Percentiles rank a stretch among this genome's conserved stretches.
These are phyloP conservation scores for Pachliopta kotzebuea DNA, from an alignment of 2,888 invertebrate genomes.

Conservation along the genomic window DNA sequence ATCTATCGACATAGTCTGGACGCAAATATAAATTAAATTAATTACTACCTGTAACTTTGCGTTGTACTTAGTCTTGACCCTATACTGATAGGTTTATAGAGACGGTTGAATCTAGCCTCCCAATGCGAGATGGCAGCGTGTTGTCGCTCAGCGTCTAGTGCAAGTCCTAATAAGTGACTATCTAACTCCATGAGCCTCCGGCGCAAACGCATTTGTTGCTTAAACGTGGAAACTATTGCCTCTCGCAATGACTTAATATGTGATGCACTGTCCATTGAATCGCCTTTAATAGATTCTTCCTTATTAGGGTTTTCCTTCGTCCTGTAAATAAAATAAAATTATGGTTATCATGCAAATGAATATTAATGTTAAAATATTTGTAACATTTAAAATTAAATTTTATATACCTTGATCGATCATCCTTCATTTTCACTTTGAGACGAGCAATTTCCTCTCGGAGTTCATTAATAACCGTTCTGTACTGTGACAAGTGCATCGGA, in stretches of 20 bases:
- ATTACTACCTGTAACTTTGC: conserved; percentile 77
- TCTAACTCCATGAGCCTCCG: conserved; percentile 94
- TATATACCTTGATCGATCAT: conserved; percentile 81
- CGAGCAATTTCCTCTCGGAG: conserved; percentile 91
- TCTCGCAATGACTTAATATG: conserved; percentile 87
- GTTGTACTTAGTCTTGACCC: conserved; percentile 82
- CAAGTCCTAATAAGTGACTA: conserved; percentile 91
- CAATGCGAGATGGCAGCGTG: conserved; percentile 94
- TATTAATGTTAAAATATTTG: not conserved
- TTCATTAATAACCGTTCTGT: conserved; percentile 90
- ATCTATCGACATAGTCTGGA: no score
- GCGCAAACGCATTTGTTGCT: conserved; percentile 95
- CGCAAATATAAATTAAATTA: no score
- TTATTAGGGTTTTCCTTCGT: conserved; percentile 58
- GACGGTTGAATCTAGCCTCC: conserved; percentile 90
- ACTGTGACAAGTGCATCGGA: conserved; percentile 90
- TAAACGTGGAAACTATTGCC: conserved; percentile 93
- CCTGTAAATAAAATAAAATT: conserved; percentile 35
- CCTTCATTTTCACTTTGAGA: conserved; percentile 89
- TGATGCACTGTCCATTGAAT: conserved; percentile 56
- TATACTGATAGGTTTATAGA: conserved; percentile 82
- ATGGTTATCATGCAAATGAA: not conserved
- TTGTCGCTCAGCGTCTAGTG: conserved; percentile 93
- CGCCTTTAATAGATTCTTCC: conserved; percentile 52
- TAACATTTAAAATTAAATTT: not conserved